These are phyloP conservation scores for Tauraco erythrolophus DNA, from an alignment of 2,113 vertebrate species.

Conservation along the genomic window DNA sequence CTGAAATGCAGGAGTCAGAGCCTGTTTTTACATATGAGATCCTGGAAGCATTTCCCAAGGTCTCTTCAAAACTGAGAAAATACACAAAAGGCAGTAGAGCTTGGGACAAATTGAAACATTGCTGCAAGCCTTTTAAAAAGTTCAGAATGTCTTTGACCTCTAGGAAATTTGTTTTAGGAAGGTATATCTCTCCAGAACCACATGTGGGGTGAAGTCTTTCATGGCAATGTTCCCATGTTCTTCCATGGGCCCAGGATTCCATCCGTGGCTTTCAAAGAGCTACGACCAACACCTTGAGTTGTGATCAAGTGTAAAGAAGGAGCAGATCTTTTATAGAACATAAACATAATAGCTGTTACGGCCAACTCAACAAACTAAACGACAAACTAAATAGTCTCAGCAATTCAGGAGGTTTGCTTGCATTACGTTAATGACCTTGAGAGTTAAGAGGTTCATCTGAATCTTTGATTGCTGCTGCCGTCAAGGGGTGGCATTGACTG, in stretches of 20 bases:
- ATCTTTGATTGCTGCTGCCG: neutral
- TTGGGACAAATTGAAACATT: slow-evolving; percentile 33
- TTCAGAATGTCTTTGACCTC: neutral
- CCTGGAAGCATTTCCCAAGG: slow-evolving; percentile 45
- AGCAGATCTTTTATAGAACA: neutral
- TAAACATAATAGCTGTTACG: neutral
- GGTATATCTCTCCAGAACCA: neutral
- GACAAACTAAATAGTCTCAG: neutral
- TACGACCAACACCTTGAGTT: neutral
- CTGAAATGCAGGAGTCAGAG: slow-evolving; percentile 5
- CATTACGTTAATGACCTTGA: neutral
- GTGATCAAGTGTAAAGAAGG: neutral
- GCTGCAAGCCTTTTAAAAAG: neutral
- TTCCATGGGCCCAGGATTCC: neutral
- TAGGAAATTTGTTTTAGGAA: slow-evolving; percentile 43
- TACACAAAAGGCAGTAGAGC: slow-evolving; percentile 15
- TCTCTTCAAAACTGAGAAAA: slow-evolving; percentile 12
- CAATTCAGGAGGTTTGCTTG: neutral
- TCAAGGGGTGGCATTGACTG: neutral
- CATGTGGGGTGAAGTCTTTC: neutral
- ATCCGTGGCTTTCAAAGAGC: neutral
- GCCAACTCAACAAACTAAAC: neutral
- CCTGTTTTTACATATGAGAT: slow-evolving; percentile 23
- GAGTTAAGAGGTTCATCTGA: neutral
- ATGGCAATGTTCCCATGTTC: neutral